A percentile compares a stretch with the other conserved stretches of the same genome.
phyloP scores from a whole-genome alignment of 2,797 vertebrate species.

The Capromys pilorides region DNA sequence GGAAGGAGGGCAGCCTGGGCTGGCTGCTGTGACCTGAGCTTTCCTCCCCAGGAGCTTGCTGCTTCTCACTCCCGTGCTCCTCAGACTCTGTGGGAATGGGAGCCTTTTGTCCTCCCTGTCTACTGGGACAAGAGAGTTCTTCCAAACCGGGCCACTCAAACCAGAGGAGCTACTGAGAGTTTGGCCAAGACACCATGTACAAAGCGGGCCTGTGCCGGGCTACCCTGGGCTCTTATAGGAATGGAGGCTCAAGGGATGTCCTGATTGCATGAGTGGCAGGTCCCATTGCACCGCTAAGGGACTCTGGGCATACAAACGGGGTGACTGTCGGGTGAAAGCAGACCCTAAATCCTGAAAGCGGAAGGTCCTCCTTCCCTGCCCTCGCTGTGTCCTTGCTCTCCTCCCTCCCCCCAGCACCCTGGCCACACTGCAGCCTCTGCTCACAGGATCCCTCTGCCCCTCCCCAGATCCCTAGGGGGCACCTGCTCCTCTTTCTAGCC shows the following conservation, averaged over 20 bases:
- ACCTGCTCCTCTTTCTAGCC: too few relatives aligned
- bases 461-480: too few relatives aligned
- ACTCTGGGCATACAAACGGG: fast-evolving
- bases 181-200: background rate
- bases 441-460: too few relatives aligned
- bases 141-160: background rate
- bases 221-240: background rate
- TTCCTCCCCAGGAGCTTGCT: background rate
- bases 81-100: background rate
- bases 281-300: too few relatives aligned
- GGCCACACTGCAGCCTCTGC: too few relatives aligned
- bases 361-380: background rate
- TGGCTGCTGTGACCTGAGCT: background rate
- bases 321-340: background rate
- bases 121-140: background rate
- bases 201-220: background rate
- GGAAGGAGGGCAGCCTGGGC: background rate
- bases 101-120: background rate
- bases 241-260: background rate
- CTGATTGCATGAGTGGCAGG: background rate
- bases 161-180: background rate
- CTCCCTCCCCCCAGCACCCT: too few relatives aligned
- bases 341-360: background rate
- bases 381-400: background rate
- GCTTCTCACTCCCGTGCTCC: background rate